phyloP scores from a whole-genome alignment of 1,140 invertebrate species.

The Pteromalus puparum region DNA sequence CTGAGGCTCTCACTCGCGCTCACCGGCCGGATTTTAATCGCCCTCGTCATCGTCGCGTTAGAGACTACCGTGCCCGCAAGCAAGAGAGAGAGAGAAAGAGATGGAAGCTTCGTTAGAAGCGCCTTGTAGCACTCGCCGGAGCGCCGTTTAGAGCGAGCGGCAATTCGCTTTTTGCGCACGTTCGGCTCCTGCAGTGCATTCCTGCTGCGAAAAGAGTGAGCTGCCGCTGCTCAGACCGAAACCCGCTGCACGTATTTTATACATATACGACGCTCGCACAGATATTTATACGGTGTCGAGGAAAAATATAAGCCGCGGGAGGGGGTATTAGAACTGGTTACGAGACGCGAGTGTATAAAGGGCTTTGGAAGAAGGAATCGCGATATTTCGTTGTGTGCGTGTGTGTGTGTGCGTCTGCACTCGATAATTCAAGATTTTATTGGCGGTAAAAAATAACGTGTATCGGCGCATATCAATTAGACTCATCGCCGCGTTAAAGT shows the following conservation, averaged over 20 bases:
- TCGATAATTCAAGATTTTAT: too few species aligned
- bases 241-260: background rate
- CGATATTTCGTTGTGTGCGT: too few species aligned
- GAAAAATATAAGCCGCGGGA: too few species aligned
- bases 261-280: background rate
- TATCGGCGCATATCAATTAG: background rate
- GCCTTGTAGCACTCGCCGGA: background rate
- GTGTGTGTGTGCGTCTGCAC: too few species aligned
- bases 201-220: background rate
- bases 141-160: background rate
- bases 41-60: constrained; percentile 27
- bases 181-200: background rate
- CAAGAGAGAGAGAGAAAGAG: background rate
- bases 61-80: background rate
- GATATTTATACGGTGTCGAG: too few species aligned
- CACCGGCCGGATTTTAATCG: constrained; percentile 34
- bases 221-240: background rate
- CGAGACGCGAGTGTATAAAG: too few species aligned
- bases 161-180: background rate
- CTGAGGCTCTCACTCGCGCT: background rate
- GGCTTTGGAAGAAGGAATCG: too few species aligned
- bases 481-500: background rate
- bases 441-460: too few species aligned
- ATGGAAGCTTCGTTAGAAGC: constrained; percentile 18
- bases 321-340: too few species aligned